Evolutionary conservation across 2,113 vertebrate species (phyloP).

Genomic region (Caracal caracal): DNA sequence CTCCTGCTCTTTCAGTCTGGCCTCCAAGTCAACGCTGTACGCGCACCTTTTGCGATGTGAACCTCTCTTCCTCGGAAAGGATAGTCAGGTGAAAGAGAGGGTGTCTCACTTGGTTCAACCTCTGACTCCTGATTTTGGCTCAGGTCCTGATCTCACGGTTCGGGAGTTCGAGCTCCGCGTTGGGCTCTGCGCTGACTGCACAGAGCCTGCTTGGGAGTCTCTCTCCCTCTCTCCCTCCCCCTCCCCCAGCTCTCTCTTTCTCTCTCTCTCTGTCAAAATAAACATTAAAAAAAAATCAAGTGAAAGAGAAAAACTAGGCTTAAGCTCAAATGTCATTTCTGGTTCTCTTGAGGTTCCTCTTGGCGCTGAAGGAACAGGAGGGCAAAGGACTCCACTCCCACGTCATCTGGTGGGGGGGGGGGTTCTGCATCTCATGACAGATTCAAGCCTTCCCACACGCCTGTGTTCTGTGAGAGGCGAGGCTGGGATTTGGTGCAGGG

Average conservation of each 20-base stretch:
- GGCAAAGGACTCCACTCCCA: neutral
- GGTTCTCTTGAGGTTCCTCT: conserved; percentile 53
- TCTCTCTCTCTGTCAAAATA: too few relatives aligned
- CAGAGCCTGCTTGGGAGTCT: too few relatives aligned
- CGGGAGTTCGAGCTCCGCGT: too few relatives aligned
- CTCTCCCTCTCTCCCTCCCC: too few relatives aligned
- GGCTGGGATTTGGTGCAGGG: neutral
- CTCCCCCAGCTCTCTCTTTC: too few relatives aligned
- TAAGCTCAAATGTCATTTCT: conserved; percentile 60
- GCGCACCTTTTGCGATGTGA: conserved; percentile 58
- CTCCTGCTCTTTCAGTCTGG: conserved; percentile 50
- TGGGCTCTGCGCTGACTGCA: too few relatives aligned
- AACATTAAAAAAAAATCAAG: neutral
- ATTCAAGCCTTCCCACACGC: neutral
- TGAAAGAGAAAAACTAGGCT: conserved; percentile 9
- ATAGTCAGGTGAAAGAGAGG: conserved; percentile 23
- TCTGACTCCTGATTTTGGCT: too few relatives aligned
- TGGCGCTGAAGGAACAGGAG: conserved; percentile 13
- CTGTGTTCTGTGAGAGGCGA: conserved; percentile 7
- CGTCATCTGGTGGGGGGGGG: neutral
- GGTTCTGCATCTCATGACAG: neutral
- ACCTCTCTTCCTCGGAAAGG: conserved; percentile 50
- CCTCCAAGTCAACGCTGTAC: conserved; percentile 55
- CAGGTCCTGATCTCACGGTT: too few relatives aligned
- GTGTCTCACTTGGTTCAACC: too few relatives aligned